A percentile compares a stretch with the other conserved stretches of the same genome.
These are phyloP conservation scores for Tautogolabrus adspersus DNA, from an alignment of 2,113 vertebrate species.

Conservation along the genomic window DNA sequence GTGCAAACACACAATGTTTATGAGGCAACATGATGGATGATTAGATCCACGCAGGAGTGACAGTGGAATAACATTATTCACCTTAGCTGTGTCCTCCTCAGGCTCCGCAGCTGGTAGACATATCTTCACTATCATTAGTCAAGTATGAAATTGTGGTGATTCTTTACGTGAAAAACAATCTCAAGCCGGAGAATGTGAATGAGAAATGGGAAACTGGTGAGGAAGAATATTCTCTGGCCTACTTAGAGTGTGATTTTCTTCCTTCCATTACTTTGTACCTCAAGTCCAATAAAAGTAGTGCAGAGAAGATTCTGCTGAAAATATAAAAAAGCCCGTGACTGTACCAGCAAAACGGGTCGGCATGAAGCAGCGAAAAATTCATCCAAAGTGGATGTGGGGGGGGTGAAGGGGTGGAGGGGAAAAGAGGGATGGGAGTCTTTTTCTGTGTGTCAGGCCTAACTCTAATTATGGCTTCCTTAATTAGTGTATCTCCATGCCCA, in stretches of 20 bases:
- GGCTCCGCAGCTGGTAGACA: slow-evolving; percentile 42
- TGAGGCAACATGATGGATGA: slow-evolving; percentile 78
- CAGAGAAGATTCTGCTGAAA: slow-evolving; percentile 35
- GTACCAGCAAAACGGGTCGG: slow-evolving; percentile 7
- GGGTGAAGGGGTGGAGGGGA: neutral
- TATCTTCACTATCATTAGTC: slow-evolving; percentile 68
- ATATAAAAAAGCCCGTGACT: slow-evolving; percentile 46
- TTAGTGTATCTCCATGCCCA: slow-evolving; percentile 75
- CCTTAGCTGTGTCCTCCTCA: slow-evolving; percentile 65
- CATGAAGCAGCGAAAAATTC: slow-evolving; percentile 40
- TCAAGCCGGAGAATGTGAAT: slow-evolving; percentile 22
- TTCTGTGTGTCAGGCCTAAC: slow-evolving; percentile 73
- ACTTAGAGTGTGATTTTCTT: slow-evolving; percentile 41
- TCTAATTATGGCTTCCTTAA: slow-evolving; percentile 83
- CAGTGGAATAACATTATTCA: slow-evolving; percentile 79
- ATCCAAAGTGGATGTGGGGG: slow-evolving; percentile 41
- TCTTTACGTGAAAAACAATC: slow-evolving; percentile 64
- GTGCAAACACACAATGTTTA: slow-evolving; percentile 73
- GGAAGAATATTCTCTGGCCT: slow-evolving; percentile 59
- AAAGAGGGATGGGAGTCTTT: slow-evolving; percentile 51
- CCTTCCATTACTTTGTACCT: slow-evolving; percentile 46
- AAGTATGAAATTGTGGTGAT: slow-evolving; percentile 54
- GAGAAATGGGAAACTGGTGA: slow-evolving; percentile 45
- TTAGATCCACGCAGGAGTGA: slow-evolving; percentile 65
- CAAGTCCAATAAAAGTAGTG: slow-evolving; percentile 44